Conservation (phyloP, 2,888 invertebrate genomes). For the Calephelis perditalis region DNA sequence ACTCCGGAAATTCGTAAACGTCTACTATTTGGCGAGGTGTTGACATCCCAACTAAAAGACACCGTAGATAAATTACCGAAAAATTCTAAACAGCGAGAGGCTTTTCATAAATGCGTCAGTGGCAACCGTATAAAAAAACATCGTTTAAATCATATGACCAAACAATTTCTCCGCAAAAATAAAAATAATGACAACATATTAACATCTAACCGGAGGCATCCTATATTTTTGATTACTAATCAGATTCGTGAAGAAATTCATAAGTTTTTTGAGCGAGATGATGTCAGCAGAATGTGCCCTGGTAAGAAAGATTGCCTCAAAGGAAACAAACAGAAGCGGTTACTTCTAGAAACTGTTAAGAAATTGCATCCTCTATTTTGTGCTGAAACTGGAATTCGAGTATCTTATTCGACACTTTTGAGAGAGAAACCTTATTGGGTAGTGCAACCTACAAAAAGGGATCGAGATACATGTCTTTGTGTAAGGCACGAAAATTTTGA, state of each 20-base stretch:
- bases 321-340: conserved; percentile 29
- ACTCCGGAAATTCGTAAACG: conserved; percentile 20
- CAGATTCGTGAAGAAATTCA: conserved; percentile 23
- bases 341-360: conserved; percentile 21
- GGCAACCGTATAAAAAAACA: conserved; percentile 16
- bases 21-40: conserved; percentile 16
- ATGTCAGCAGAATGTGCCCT: conserved; percentile 32
- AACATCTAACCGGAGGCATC: no score
- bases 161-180: conserved; percentile 19
- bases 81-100: no score
- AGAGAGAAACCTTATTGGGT: conserved; percentile 33
- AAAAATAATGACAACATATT: conserved; percentile 11
- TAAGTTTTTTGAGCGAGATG: conserved; percentile 28
- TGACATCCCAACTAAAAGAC: conserved; percentile 18
- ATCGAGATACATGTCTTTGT: conserved; percentile 31
- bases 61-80: conserved; percentile 11
- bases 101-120: conserved; percentile 16
- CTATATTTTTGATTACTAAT: no score
- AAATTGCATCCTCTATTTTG: conserved; percentile 24
- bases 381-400: conserved; percentile 28
- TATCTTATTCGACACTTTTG: conserved; percentile 28
- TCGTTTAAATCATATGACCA: conserved; percentile 14
- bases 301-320: conserved; percentile 29
- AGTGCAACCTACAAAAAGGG: conserved; percentile 27
- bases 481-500: conserved; percentile 25